Evolutionary conservation across 2,113 vertebrate genomes (phyloP).

Genomic region (Saguinus midas): DNA sequence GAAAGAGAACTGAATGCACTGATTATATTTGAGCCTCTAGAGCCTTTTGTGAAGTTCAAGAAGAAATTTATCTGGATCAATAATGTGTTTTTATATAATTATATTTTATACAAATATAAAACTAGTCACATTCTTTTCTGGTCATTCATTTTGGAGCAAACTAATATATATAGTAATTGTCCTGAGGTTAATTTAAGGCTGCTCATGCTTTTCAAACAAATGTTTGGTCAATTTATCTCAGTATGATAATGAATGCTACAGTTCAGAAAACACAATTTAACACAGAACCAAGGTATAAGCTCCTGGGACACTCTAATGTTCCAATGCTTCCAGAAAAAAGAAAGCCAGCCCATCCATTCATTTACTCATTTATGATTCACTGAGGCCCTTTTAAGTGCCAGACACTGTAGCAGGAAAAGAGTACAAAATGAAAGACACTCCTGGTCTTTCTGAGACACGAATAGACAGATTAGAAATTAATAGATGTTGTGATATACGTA

Average conservation of each 20-base stretch:
- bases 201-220: not conserved
- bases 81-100: not conserved
- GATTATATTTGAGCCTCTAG: not conserved
- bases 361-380: constrained; percentile 1
- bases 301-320: not conserved
- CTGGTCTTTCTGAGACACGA: not conserved
- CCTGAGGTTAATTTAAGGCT: constrained; percentile 41
- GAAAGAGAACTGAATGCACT: not conserved
- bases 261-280: constrained; percentile 44
- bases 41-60: not conserved
- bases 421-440: not conserved
- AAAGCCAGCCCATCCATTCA: not conserved
- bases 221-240: constrained; percentile 9
- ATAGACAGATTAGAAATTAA: not conserved
- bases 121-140: not conserved
- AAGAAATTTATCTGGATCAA: not conserved
- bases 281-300: not conserved
- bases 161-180: not conserved
- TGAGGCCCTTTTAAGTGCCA: not conserved
- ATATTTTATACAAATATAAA: not conserved
- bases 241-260: constrained; percentile 25
- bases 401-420: not conserved
- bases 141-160: not conserved
- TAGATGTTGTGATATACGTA: not conserved
- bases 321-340: not conserved